These are phyloP conservation scores for Podarcis cretensis DNA, from an alignment of 2,113 vertebrate genomes.

Conservation along the genomic window DNA sequence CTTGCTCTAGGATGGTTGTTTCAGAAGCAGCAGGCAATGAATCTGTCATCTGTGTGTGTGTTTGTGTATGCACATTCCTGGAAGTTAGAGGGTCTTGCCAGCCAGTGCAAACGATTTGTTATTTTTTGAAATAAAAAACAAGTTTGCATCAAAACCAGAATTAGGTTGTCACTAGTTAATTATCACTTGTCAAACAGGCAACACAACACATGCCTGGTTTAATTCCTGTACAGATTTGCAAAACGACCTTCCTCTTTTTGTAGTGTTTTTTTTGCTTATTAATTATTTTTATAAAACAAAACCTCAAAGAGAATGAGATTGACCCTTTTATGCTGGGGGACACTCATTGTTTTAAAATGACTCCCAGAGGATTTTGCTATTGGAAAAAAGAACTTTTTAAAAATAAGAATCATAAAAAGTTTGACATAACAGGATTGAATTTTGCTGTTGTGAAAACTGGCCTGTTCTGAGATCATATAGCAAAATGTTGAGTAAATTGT, in stretches of 20 bases:
- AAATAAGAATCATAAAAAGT: constrained; percentile 7
- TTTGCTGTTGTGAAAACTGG: constrained; percentile 7
- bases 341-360: constrained; percentile 34
- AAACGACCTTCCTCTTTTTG: constrained; percentile 17
- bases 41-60: background rate
- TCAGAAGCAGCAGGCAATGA: background rate
- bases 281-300: background rate
- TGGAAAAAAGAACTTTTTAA: constrained; percentile 38
- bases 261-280: background rate
- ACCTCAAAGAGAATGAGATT: background rate
- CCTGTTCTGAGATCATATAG: constrained; percentile 26
- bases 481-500: constrained; percentile 33
- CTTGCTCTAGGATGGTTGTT: background rate
- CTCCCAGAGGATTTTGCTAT: constrained; percentile 32
- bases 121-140: constrained; percentile 49
- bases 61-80: background rate
- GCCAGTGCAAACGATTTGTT: background rate
- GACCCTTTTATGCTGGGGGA: constrained; percentile 21
- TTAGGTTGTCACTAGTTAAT: constrained; percentile 77
- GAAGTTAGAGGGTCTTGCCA: background rate
- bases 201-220: constrained; percentile 60
- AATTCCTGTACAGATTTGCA: constrained; percentile 50
- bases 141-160: constrained; percentile 68
- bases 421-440: constrained; percentile 33
- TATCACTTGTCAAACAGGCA: constrained; percentile 75